A percentile compares a stretch with the other conserved stretches of the same genome.
Conservation (phyloP, 2,113 vertebrate species). For the Aptenodytes forsteri region DNA sequence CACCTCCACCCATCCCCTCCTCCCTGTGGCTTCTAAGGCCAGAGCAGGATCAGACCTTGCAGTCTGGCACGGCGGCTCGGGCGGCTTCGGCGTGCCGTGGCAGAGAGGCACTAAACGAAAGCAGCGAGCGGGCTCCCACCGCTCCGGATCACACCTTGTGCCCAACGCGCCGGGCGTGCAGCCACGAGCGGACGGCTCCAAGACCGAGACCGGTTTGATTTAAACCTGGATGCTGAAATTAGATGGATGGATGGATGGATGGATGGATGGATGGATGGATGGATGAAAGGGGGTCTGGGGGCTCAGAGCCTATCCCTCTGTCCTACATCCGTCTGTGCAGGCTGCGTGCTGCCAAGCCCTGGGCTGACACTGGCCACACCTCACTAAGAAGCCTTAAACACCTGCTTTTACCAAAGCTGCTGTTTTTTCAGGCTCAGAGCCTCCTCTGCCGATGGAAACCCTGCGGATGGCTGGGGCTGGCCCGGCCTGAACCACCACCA, state of each 20-base stretch:
- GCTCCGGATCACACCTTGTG: background rate
- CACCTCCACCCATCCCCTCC: background rate
- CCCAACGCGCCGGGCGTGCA: rapidly evolving
- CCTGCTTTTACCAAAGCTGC: background rate
- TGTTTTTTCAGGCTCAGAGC: background rate
- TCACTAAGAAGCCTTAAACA: background rate
- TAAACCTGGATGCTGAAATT: background rate
- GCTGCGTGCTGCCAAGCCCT: background rate
- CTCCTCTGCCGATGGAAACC: background rate
- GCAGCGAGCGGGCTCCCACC: rapidly evolving
- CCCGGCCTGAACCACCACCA: background rate
- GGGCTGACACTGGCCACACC: background rate
- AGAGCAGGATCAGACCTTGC: rapidly evolving
- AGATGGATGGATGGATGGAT: background rate
- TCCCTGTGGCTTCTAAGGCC: background rate
- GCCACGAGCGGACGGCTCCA: rapidly evolving
- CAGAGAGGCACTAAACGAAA: background rate
- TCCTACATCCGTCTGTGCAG: background rate
- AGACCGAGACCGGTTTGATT: rapidly evolving
- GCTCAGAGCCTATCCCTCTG: background rate
- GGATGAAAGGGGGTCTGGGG: background rate
- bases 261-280: background rate
- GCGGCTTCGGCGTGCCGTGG: rapidly evolving
- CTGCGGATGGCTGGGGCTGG: rapidly evolving
- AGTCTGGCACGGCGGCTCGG: rapidly evolving